Evolutionary conservation across 2,797 vertebrate genomes (phyloP).

Genomic region (Poecilia picta): DNA sequence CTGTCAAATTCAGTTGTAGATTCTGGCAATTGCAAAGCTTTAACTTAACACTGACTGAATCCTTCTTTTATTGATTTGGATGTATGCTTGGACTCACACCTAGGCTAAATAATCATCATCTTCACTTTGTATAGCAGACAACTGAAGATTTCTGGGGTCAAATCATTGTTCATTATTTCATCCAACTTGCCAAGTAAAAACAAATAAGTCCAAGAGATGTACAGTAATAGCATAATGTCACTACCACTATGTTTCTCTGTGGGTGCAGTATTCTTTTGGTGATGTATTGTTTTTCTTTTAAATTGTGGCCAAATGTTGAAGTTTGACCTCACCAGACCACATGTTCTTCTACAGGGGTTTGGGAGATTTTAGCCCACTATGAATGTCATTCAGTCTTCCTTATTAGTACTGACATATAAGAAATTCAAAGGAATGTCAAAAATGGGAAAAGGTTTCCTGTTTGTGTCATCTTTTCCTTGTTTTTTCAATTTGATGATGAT

Average conservation of each 20-base stretch:
- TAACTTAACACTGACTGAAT: neutral
- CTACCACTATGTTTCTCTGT: neutral
- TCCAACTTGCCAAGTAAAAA: neutral
- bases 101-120: neutral
- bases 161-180: neutral
- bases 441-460: neutral
- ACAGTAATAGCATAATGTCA: neutral
- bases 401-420: neutral
- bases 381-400: neutral
- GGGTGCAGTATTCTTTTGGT: neutral
- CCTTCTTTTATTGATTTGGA: neutral
- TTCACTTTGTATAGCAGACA: neutral
- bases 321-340: neutral
- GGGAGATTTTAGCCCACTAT: neutral
- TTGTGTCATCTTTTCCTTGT: neutral
- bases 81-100: neutral
- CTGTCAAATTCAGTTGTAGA: neutral
- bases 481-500: neutral
- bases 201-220: neutral
- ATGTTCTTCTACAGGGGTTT: neutral
- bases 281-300: neutral
- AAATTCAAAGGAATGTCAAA: neutral
- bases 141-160: neutral
- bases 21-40: neutral
- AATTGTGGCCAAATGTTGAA: neutral